Evolutionary conservation across 2,797 vertebrate genomes (phyloP).

Genomic region (Scarus forsteni): DNA sequence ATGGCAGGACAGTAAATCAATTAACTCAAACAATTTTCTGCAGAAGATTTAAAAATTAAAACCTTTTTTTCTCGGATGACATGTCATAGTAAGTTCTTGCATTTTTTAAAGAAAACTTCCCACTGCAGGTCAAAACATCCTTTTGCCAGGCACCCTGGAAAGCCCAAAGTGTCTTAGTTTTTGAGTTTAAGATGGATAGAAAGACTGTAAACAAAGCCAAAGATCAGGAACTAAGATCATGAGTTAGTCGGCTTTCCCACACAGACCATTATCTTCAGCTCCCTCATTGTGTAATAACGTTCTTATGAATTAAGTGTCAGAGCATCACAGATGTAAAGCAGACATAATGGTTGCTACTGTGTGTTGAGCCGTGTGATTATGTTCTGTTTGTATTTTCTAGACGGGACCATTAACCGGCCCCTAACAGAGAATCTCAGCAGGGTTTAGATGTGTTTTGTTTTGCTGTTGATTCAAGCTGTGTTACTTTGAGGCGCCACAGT

Average conservation of each 20-base stretch:
- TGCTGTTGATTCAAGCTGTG: constrained; percentile 75
- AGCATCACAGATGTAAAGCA: constrained; percentile 35
- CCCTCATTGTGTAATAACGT: constrained; percentile 24
- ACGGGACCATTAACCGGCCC: constrained; percentile 62
- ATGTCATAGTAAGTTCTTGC: no score
- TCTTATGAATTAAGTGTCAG: constrained; percentile 33
- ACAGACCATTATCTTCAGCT: constrained; percentile 16
- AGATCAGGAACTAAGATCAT: constrained; percentile 28
- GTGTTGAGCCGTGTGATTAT: constrained; percentile 35
- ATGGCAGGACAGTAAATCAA: no score
- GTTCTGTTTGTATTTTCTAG: constrained; percentile 65
- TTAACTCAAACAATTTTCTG: no score
- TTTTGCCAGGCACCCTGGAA: no score
- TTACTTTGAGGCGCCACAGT: constrained; percentile 63
- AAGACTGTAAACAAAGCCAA: neutral
- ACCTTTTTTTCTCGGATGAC: no score
- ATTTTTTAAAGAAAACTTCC: no score
- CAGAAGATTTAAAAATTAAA: no score
- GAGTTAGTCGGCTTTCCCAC: constrained; percentile 20
- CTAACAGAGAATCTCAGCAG: constrained; percentile 66
- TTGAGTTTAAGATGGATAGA: neutral
- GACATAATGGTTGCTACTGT: constrained; percentile 57
- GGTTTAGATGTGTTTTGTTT: constrained; percentile 75
- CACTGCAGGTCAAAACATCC: no score
- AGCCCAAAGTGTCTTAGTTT: neutral